A percentile compares a stretch with the other conserved stretches of the same genome.
phyloP scores from a whole-genome alignment of 2,888 invertebrate species.

The Elmis aenea region DNA sequence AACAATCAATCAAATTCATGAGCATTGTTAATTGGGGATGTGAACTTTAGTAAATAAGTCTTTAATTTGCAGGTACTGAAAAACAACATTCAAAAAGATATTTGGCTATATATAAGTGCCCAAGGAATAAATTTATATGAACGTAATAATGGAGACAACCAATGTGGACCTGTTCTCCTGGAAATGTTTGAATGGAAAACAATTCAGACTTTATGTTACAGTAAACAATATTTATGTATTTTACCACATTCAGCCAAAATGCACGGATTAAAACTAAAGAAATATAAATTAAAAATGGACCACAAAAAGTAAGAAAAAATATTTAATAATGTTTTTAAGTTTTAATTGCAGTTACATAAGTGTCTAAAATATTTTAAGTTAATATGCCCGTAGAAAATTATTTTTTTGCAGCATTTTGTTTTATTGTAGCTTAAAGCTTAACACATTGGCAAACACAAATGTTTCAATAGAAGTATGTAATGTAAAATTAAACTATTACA shows the following conservation, averaged over 20 bases:
- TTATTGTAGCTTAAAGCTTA: no score
- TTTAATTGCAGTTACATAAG: no score
- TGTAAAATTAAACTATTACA: no score
- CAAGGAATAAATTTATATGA: conserved; percentile 61
- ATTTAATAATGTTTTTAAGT: background rate
- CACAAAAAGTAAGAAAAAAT: conserved; percentile 60
- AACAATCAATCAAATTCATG: no score
- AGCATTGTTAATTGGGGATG: no score
- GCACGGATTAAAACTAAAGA: conserved; percentile 53
- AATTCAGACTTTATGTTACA: conserved; percentile 71
- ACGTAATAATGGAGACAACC: conserved; percentile 43
- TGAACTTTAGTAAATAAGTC: no score
- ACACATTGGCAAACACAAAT: no score
- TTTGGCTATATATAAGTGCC: conserved; percentile 62
- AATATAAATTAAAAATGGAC: conserved; percentile 70
- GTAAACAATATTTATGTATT: conserved; percentile 64
- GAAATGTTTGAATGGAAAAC: conserved; percentile 62
- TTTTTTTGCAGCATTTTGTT: no score
- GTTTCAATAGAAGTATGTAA: no score
- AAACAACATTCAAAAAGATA: conserved; percentile 54
- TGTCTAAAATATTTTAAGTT: no score
- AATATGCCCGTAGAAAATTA: no score
- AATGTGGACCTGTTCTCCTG: conserved; percentile 43
- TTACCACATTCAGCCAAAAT: conserved; percentile 50
- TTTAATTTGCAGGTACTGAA: no score